Evolutionary conservation across 2,797 vertebrate species (phyloP).

Genomic region (Anguilla anguilla): DNA sequence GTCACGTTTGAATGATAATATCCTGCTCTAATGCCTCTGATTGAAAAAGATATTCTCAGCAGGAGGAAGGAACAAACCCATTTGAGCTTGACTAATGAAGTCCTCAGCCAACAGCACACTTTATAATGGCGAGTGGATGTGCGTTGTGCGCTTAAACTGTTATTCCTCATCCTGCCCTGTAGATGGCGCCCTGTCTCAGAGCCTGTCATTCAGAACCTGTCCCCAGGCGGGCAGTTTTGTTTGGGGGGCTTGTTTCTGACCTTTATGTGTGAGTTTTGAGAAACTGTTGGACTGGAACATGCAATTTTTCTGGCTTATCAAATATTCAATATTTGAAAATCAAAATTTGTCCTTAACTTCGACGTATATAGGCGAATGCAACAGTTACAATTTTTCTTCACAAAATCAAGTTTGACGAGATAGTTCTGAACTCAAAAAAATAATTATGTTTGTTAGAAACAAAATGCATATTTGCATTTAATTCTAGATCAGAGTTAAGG

Average conservation of each 20-base stretch:
- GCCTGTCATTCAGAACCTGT: neutral
- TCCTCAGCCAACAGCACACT: constrained; percentile 23
- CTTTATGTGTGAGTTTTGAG: no score
- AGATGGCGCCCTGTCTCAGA: neutral
- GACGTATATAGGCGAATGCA: no score
- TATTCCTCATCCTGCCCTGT: neutral
- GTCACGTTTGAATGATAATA: constrained; percentile 43
- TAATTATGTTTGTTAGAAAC: neutral
- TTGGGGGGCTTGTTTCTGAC: no score
- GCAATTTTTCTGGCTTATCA: no score
- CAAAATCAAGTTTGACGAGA: neutral
- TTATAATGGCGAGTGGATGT: neutral
- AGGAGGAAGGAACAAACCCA: constrained; percentile 33
- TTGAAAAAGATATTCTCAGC: constrained; percentile 21
- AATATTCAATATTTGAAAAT: no score
- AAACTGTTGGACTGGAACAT: no score
- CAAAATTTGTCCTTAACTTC: no score
- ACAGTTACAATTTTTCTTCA: neutral
- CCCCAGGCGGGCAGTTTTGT: no score
- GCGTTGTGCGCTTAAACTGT: neutral
- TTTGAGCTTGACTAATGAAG: constrained; percentile 53
- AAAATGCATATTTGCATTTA: neutral
- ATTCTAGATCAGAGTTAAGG: neutral
- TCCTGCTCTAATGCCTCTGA: constrained; percentile 34
- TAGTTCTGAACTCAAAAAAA: neutral